Conservation (phyloP, 2,888 invertebrate genomes). For the Callyntrura sp. region DNA sequence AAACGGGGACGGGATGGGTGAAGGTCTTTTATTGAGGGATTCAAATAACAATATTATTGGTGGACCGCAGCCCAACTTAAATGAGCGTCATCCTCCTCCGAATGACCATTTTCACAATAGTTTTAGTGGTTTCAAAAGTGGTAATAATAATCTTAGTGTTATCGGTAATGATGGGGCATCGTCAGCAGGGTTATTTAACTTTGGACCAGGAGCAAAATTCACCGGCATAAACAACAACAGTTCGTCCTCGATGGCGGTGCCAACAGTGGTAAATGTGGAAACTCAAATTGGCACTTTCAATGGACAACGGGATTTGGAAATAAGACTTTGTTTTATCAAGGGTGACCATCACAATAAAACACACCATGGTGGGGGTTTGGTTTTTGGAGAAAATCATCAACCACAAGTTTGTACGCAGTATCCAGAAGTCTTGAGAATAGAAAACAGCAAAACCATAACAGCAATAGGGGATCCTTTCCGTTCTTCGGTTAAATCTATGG, state of each 20-base stretch:
- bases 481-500: neutral
- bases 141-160: slow-evolving; percentile 30
- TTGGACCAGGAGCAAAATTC: slow-evolving; percentile 46
- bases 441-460: neutral
- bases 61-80: slow-evolving; percentile 17
- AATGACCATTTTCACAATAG: slow-evolving; percentile 39
- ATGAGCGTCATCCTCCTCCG: neutral
- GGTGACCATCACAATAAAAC: slow-evolving; percentile 64
- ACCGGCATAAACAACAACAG: neutral
- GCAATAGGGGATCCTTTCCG: slow-evolving; percentile 27
- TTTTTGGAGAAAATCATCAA: neutral
- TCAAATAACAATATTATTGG: slow-evolving; percentile 64
- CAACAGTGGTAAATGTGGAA: slow-evolving; percentile 79
- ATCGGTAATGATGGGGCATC: slow-evolving; percentile 41
- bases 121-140: slow-evolving; percentile 61
- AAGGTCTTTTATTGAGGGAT: slow-evolving; percentile 41
- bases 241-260: neutral
- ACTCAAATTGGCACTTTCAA: slow-evolving; percentile 83
- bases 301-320: slow-evolving; percentile 83
- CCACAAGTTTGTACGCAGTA: neutral
- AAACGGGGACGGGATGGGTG: slow-evolving; percentile 35
- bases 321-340: slow-evolving; percentile 81
- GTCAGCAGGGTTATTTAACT: slow-evolving; percentile 62
- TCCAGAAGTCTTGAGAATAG: neutral
- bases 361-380: neutral